Conservation (phyloP, 1,140 invertebrate genomes). For the Mamestra configurata region DNA sequence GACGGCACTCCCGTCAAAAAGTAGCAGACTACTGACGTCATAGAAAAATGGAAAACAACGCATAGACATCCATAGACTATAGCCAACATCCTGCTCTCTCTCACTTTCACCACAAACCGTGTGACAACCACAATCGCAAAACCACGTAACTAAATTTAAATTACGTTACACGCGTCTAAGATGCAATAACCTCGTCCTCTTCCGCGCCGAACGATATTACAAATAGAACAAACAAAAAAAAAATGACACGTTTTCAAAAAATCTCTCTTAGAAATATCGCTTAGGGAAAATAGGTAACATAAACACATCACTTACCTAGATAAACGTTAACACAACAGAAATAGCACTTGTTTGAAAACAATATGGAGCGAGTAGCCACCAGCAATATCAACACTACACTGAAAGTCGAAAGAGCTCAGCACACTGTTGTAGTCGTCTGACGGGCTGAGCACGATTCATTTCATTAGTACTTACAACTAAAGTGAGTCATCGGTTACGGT, state of each 20-base stretch:
- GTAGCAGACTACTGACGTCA: not conserved
- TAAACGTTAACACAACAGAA: conserved; percentile 1
- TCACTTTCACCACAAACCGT: no score
- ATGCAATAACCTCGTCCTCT: not conserved
- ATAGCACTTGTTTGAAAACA: conserved; percentile 16
- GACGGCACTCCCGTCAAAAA: not conserved
- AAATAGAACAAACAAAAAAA: not conserved
- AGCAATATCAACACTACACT: conserved; percentile 32
- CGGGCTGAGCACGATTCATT: conserved; percentile 36
- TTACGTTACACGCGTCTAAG: not conserved
- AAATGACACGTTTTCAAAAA: no score
- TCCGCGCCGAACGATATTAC: not conserved
- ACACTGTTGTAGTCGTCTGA: not conserved
- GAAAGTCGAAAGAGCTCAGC: not conserved
- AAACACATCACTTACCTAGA: conserved; percentile 1
- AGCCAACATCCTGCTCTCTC: not conserved
- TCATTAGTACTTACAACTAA: conserved; percentile 30
- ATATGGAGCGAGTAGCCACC: conserved; percentile 9
- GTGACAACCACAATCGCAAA: no score
- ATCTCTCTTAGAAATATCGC: no score
- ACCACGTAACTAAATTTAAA: not conserved
- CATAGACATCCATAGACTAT: not conserved
- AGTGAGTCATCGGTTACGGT: conserved; percentile 23
- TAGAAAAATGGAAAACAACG: not conserved
- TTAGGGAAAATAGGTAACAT: not conserved